Evolutionary conservation across 1,140 invertebrate species (phyloP), one percentile per base, ranked within the genome.

Genomic region (Platyscapa corneri): DNA sequence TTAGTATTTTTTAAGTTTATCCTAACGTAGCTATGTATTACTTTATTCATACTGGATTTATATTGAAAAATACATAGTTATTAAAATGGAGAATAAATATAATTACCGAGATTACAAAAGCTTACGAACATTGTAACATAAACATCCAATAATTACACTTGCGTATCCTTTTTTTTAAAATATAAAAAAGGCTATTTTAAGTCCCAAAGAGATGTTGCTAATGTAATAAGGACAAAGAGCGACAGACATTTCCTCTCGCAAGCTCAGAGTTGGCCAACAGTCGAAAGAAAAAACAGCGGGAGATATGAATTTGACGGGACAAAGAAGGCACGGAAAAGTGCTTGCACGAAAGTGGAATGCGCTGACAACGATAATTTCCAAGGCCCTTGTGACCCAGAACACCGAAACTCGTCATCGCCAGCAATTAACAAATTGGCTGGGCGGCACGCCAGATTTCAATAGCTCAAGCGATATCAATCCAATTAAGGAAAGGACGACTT

Each of bases 371-470:
- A 85, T 53, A 64, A 72, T 70, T 60, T n/a, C n/a, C 46, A 46
- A 64, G n/a, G 65, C 75, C 75, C 76, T 72, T 74, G 64, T 83
- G 81, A 86, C 81, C 81, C 70, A 86, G 70, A 85, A 70, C 75
- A 32, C 88, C 70, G 27, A 79, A 78, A 85, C 86, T 83, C 86
- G 70, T 83, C 53, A 86, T 87, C 84, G 87, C 2, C 23, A n/a
- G 85, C 86, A 86, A 86, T 86, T 84, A 86, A 84, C 82, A 82
- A 86, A 86, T 84, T 84, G 82, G 65, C 53, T 49, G 65, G 65
- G 49, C 37, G 49, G 7, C 34, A 65, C 20, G 56, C 85, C 82
- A 86, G 76, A 82, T 82, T 79, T 78, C 84, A 65, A 82, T 77
- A 60, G 74, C 65, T 23, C 27, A 3, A 5, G 30, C 74, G n/a